Evolutionary conservation across 2,113 vertebrate genomes (phyloP), one percentile per base, ranked within the genome.

Genomic region (Scatophagus argus): DNA sequence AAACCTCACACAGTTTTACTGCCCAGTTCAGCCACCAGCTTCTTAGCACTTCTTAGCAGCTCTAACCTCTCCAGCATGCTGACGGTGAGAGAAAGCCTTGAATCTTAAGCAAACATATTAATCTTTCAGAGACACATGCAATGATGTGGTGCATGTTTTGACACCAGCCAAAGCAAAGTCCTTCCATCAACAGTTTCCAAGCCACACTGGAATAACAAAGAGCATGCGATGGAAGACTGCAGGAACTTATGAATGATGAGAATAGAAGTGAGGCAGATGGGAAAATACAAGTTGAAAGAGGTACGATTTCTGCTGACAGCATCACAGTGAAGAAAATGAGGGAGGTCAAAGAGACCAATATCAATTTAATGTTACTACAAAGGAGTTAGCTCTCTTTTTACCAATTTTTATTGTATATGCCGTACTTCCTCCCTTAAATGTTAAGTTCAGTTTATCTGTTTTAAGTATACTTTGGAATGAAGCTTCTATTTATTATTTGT

Each of bases 111-210:
- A 66, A 84, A 77, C 52, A 69, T 46, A 80, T 75, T 72, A 62
- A 76, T 79, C 66, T 73, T 76, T 64, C 34, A 66, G 61, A 74
- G 23, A 25, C 62, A 56, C 64, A 62, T 59, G 27, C 51, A 36
- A 19, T 41, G 17, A 59, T 29, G 54, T 58, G 65, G 27, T 41
- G 41, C 73, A 64, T 77, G 58, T 73, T 82, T 75, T 71, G 56
- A 80, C 65, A 79, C 23, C 19, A 29, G 56, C 56, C 62, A 81
- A 83, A 78, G 73, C 61, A 81, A 84, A 76, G 74, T 56, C 43
- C 54, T 68, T 46, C 21, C 29, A 75, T 82, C 32, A 49, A 71
- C 56, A 65, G 29, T 84, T 78, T 82, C 64, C 43, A 49, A 72
- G 49, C 77, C 76, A 47, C 47, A 8, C 11, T 74, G 49, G 41